Evolutionary conservation across 2,888 invertebrate genomes (phyloP).

Genomic region (Stenoptilia bipunctidactyla): DNA sequence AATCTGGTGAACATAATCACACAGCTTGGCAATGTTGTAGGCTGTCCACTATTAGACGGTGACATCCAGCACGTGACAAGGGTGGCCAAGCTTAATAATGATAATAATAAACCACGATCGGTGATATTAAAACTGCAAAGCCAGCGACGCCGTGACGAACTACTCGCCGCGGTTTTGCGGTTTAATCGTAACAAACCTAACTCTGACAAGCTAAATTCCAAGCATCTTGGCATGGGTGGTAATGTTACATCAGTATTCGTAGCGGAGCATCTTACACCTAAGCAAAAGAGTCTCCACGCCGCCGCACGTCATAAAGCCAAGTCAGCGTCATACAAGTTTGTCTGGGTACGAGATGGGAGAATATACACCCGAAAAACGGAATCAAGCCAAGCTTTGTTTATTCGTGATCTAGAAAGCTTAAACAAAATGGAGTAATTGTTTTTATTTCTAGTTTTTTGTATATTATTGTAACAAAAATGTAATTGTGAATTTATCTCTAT

Average conservation of each 20-base stretch:
- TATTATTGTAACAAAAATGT: neutral
- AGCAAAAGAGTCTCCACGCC: neutral
- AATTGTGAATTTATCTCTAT: neutral
- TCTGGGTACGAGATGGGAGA: slow-evolving; percentile 1
- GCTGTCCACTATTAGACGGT: neutral
- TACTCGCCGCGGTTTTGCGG: neutral
- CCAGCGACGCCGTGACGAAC: neutral
- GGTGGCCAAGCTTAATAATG: neutral
- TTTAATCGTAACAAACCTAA: neutral
- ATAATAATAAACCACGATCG: neutral
- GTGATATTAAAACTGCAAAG: neutral
- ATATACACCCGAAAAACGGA: slow-evolving; percentile 4
- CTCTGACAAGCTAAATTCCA: neutral
- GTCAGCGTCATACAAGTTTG: too few relatives aligned
- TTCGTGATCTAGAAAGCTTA: slow-evolving; percentile 1
- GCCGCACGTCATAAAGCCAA: too few relatives aligned
- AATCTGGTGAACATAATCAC: neutral
- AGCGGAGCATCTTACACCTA: slow-evolving; percentile 3
- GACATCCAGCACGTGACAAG: neutral
- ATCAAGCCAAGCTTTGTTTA: slow-evolving; percentile 1
- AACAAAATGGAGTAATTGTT: neutral
- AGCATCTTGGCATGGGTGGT: neutral
- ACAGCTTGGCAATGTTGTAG: neutral
- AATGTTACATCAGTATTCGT: slow-evolving; percentile 1
- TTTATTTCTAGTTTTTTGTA: neutral